Percentiles rank a stretch among this genome's conserved stretches.
phyloP scores from a whole-genome alignment of 2,888 invertebrate genomes.

The Lapara coniferarum region DNA sequence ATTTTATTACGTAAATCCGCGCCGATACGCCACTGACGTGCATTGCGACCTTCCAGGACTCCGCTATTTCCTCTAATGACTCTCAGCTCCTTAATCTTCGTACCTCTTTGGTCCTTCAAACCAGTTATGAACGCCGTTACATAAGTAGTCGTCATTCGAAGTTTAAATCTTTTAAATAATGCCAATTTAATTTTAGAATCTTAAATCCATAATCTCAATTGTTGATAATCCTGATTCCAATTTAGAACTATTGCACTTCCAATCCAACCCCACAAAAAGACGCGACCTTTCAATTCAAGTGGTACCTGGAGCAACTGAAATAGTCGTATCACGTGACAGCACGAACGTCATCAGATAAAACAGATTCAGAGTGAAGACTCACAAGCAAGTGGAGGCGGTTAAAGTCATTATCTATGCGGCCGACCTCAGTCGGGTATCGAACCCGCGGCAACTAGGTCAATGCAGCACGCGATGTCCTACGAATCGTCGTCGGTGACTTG shows the following conservation, averaged over 20 bases:
- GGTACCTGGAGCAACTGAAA: constrained; percentile 24
- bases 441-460: constrained; percentile 75
- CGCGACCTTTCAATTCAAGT: constrained; percentile 15
- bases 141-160: no score
- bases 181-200: no score
- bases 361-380: constrained; percentile 55
- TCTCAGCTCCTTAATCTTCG: neutral
- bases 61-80: neutral
- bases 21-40: neutral
- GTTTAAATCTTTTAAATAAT: no score
- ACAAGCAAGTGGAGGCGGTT: constrained; percentile 51
- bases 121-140: neutral
- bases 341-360: constrained; percentile 49
- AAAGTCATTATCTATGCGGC: constrained; percentile 65
- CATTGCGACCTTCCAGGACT: neutral
- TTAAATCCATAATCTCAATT: neutral
- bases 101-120: neutral
- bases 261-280: neutral
- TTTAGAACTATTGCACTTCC: neutral
- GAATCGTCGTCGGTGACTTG: constrained; percentile 48
- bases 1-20: neutral
- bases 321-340: constrained; percentile 34
- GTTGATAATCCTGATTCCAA: neutral
- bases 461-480: constrained; percentile 70
- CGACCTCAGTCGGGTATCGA: constrained; percentile 77